These are phyloP conservation scores for Cydia pomonella DNA, from an alignment of 1,140 invertebrate species.

Conservation along the genomic window DNA sequence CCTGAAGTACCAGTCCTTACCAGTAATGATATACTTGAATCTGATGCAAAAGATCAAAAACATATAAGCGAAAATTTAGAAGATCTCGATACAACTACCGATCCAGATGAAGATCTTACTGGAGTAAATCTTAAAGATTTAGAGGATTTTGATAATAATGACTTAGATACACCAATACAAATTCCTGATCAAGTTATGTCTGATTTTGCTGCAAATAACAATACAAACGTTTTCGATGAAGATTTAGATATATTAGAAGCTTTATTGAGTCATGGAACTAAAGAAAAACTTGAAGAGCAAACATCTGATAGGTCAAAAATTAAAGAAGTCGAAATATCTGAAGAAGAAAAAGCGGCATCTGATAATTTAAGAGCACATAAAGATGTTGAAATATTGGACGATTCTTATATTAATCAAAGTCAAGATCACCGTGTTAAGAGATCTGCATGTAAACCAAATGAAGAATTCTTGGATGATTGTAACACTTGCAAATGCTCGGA, in stretches of 20 bases:
- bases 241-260: conserved; percentile 18
- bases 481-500: conserved; percentile 66
- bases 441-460: conserved; percentile 57
- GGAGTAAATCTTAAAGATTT: conserved; percentile 11
- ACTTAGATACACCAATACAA: not conserved
- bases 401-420: not conserved
- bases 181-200: not conserved
- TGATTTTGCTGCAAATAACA: not conserved
- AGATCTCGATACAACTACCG: not conserved
- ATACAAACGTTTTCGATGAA: not conserved
- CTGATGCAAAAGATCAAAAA: not conserved
- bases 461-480: conserved; percentile 61
- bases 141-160: not conserved
- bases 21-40: conserved; percentile 1
- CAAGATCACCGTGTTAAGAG: conserved; percentile 33
- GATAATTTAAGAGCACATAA: not conserved
- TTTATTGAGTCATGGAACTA: not conserved
- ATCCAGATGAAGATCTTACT: not conserved
- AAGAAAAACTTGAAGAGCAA: not conserved
- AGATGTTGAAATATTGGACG: conserved; percentile 20
- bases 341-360: not conserved
- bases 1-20: not conserved
- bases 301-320: not conserved
- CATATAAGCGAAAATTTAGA: conserved; percentile 1
- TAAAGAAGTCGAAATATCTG: too few species aligned